phyloP scores from a whole-genome alignment of 2,113 vertebrate species.

The Gymnocephalus cernua region DNA sequence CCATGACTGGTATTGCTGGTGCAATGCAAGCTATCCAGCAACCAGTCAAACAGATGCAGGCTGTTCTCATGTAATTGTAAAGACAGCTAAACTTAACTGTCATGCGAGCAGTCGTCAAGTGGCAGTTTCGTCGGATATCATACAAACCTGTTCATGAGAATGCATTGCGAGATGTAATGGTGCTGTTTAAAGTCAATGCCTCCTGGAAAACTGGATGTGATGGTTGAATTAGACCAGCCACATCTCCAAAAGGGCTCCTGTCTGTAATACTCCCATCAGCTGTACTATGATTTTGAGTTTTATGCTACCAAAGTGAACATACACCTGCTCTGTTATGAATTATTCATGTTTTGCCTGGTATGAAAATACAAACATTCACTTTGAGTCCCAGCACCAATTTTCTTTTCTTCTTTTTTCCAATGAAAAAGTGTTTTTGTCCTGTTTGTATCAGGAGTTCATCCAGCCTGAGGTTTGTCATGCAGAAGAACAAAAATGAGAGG shows the following conservation, averaged over 20 bases:
- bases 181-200: slow-evolving; percentile 31
- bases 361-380: neutral
- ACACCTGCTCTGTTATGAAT: neutral
- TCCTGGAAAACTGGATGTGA: slow-evolving; percentile 1
- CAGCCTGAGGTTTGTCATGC: slow-evolving; percentile 11
- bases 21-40: neutral
- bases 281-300: neutral
- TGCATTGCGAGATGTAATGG: neutral
- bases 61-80: no score
- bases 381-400: neutral
- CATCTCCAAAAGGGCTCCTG: neutral
- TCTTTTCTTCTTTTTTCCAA: neutral
- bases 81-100: no score
- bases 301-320: neutral
- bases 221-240: slow-evolving; percentile 10
- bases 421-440: neutral
- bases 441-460: slow-evolving; percentile 12
- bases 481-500: slow-evolving; percentile 42
- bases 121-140: no score
- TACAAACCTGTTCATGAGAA: no score
- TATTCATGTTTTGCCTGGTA: neutral
- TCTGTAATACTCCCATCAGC: neutral
- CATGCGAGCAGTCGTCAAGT: no score
- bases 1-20: neutral
- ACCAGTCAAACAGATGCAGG: neutral